Percentiles rank a stretch among this genome's conserved stretches.
phyloP scores from a whole-genome alignment of 2,888 invertebrate genomes.

The Chloromyia formosa region DNA sequence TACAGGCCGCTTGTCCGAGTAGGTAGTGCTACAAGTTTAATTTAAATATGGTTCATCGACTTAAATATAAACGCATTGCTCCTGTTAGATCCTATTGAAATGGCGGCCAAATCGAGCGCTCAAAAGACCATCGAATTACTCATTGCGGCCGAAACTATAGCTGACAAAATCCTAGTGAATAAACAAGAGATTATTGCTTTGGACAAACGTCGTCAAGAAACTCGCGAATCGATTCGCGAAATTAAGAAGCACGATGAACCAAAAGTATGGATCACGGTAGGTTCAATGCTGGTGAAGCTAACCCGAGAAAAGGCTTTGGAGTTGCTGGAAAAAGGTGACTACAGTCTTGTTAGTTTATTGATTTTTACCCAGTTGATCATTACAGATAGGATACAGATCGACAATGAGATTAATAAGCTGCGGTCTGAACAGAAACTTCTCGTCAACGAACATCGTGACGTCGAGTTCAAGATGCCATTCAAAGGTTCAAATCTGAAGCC shows the following conservation, averaged over 20 bases:
- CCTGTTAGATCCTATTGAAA: not conserved
- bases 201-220: constrained; percentile 60
- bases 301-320: constrained; percentile 56
- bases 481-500: constrained; percentile 61
- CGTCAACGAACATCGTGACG: constrained; percentile 61
- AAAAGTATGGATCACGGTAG: constrained; percentile 62
- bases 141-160: constrained; percentile 58
- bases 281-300: constrained; percentile 61
- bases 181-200: constrained; percentile 60
- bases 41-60: no score
- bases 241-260: constrained; percentile 56
- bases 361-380: constrained; percentile 11
- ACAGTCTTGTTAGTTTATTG: not conserved
- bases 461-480: constrained; percentile 59
- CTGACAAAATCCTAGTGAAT: constrained; percentile 61
- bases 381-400: constrained; percentile 60
- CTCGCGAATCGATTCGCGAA: constrained; percentile 59
- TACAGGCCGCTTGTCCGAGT: no score
- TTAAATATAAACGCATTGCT: no score
- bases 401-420: constrained; percentile 59
- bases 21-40: no score
- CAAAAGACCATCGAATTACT: constrained; percentile 60
- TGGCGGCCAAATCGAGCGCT: not conserved
- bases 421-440: constrained; percentile 61
- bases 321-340: constrained; percentile 59